Evolutionary conservation across 2,113 vertebrate species (phyloP).

Genomic region (Aspidoscelis tigris): DNA sequence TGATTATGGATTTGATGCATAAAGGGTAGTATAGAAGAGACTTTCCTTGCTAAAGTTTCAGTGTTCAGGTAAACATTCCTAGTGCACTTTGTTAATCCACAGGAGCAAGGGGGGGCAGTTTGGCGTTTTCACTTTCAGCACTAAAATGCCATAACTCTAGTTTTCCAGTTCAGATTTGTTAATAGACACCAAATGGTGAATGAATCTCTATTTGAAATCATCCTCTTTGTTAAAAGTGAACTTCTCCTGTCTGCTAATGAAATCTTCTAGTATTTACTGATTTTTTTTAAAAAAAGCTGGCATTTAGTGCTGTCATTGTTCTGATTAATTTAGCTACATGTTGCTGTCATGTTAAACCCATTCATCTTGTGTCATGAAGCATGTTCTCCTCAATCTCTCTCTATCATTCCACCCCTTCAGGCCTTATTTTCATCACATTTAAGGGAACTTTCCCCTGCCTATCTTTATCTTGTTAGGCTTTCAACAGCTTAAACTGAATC

Average conservation of each 20-base stretch:
- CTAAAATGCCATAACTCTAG: background rate
- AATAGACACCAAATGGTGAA: background rate
- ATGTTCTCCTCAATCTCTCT: conserved; percentile 84
- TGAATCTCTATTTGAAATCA: conserved; percentile 15
- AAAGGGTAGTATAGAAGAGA: background rate
- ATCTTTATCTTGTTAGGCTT: conserved; percentile 84
- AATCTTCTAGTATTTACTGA: conserved; percentile 48
- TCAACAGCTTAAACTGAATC: conserved; percentile 80
- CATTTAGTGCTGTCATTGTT: conserved; percentile 69
- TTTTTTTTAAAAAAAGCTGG: conserved; percentile 65
- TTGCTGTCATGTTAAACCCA: conserved; percentile 90
- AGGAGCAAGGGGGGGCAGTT: background rate
- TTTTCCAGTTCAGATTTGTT: background rate
- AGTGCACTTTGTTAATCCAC: background rate
- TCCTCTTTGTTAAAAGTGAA: conserved; percentile 22
- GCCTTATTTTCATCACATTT: conserved; percentile 83
- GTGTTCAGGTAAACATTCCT: background rate
- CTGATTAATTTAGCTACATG: conserved; percentile 87
- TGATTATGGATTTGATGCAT: background rate
- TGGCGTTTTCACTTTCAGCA: background rate
- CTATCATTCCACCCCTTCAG: conserved; percentile 86
- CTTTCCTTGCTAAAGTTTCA: background rate
- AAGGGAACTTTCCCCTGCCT: conserved; percentile 77
- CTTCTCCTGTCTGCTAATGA: conserved; percentile 18
- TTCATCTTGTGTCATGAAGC: conserved; percentile 82